Conservation (phyloP, 2,797 vertebrate species). For the Chaetophractus vellerosus region DNA sequence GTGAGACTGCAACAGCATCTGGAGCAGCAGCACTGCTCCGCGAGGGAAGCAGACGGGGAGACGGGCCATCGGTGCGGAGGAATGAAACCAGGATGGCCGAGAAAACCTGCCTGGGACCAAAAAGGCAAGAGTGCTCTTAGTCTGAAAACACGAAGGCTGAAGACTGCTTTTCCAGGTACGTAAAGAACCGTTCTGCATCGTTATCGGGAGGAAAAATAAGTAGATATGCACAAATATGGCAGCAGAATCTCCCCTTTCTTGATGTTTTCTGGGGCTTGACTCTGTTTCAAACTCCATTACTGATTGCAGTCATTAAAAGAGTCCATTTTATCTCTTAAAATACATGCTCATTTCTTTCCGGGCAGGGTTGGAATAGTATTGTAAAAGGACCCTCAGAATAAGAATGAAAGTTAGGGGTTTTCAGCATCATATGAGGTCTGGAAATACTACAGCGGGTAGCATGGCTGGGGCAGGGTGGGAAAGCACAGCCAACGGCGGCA, state of each 20-base stretch:
- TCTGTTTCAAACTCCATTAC: too few species aligned
- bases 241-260: background rate
- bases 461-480: background rate
- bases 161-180: background rate
- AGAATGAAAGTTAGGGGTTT: background rate
- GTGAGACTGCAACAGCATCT: background rate
- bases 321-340: background rate
- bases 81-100: background rate
- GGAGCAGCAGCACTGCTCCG: background rate
- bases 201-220: background rate
- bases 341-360: background rate
- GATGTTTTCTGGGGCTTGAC: background rate
- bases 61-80: background rate
- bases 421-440: background rate
- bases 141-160: background rate
- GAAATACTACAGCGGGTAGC: background rate
- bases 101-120: too few species aligned
- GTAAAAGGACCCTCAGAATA: background rate
- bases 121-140: too few species aligned
- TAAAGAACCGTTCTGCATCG: background rate
- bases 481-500: rapidly evolving
- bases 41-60: background rate
- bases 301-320: too few species aligned
- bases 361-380: background rate
- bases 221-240: background rate